These are phyloP conservation scores for Zoanthus gigantus DNA, from an alignment of 92 coral and sea anemone species.

Conservation along the genomic window DNA sequence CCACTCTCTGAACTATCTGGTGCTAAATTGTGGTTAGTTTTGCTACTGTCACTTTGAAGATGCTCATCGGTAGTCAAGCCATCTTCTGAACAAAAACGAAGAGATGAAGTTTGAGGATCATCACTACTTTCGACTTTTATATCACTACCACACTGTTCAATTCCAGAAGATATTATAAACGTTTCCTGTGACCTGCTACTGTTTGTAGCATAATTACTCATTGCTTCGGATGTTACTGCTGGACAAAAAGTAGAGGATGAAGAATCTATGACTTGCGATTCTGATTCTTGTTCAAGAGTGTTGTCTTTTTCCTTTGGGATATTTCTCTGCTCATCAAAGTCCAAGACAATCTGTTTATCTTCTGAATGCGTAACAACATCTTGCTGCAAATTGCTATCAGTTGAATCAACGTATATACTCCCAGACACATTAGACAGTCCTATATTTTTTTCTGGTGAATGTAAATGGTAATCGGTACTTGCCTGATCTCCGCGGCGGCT, in stretches of 20 bases:
- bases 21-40: conserved; percentile 1
- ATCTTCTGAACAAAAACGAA: background rate
- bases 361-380: background rate
- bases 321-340: conserved; percentile 2
- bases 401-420: conserved; percentile 21
- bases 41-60: background rate
- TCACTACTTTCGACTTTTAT: conserved; percentile 5
- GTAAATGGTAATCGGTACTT: background rate
- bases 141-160: background rate
- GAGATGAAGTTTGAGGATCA: conserved; percentile 6
- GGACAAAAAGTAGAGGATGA: background rate
- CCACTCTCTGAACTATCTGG: conserved; percentile 31
- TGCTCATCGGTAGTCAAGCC: background rate
- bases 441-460: background rate
- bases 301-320: background rate
- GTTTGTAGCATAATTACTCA: background rate
- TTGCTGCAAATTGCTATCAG: conserved; percentile 13
- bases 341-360: background rate
- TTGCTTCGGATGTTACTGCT: conserved; percentile 19
- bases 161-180: background rate
- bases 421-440: background rate
- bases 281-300: background rate
- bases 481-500: background rate
- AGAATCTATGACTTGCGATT: conserved; percentile 21
- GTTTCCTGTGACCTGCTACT: background rate